phyloP scores from a whole-genome alignment of 2,888 invertebrate genomes.

The Agelastica alni region DNA sequence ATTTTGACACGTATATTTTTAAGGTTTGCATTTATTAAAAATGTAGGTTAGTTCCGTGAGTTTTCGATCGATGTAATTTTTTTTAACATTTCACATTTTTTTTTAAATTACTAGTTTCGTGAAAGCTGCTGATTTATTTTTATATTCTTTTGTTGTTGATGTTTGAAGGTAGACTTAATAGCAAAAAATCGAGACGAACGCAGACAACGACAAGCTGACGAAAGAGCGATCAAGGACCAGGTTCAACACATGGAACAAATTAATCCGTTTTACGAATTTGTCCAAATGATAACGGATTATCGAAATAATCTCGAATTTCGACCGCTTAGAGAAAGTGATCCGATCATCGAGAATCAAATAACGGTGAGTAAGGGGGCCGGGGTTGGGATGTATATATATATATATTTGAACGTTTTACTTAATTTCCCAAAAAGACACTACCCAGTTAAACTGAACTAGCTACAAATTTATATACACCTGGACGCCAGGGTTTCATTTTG shows the following conservation, averaged over 20 bases:
- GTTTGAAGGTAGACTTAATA: constrained; percentile 76
- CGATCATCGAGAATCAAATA: constrained; percentile 87
- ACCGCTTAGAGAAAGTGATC: constrained; percentile 76
- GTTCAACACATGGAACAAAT: constrained; percentile 82
- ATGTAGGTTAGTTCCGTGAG: too few relatives aligned
- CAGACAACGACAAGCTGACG: constrained; percentile 86
- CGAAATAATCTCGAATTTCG: constrained; percentile 49
- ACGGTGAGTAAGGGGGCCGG: constrained; percentile 75
- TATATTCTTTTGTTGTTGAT: background rate
- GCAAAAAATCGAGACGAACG: constrained; percentile 95
- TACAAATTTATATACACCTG: too few relatives aligned
- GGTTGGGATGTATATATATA: too few relatives aligned
- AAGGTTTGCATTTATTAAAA: too few relatives aligned
- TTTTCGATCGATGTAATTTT: too few relatives aligned
- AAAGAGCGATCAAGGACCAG: constrained; percentile 83
- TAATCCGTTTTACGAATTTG: constrained; percentile 97
- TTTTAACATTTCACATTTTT: too few relatives aligned
- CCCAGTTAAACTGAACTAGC: too few relatives aligned
- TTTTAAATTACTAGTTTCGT: too few relatives aligned
- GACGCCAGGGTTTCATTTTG: too few relatives aligned
- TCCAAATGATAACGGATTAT: constrained; percentile 94
- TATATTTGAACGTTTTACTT: too few relatives aligned
- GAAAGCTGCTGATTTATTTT: background rate
- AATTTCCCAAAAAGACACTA: too few relatives aligned
- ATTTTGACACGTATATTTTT: too few relatives aligned